These are phyloP conservation scores for Cephus rjabovi DNA, from an alignment of 2,888 invertebrate species.

Conservation along the genomic window DNA sequence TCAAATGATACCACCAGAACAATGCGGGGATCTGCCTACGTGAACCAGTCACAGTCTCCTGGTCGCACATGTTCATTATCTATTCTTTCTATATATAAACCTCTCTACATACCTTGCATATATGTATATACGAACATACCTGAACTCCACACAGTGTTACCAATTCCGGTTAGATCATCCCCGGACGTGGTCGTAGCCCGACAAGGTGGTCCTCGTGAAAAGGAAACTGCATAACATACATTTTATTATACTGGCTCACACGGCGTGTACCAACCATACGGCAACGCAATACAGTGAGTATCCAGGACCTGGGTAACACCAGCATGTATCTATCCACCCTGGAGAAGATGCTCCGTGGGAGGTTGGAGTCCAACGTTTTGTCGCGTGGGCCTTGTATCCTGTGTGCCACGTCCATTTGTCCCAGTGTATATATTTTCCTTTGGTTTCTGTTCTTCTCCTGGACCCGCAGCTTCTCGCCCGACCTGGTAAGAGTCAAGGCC, in stretches of 20 bases:
- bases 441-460: slow-evolving; percentile 23
- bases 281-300: background rate
- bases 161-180: slow-evolving; percentile 34
- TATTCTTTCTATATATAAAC: background rate
- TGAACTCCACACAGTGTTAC: slow-evolving; percentile 15
- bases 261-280: background rate
- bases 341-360: slow-evolving; percentile 46
- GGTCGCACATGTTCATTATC: background rate
- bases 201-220: slow-evolving; percentile 51
- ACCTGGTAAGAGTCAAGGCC: slow-evolving; percentile 14
- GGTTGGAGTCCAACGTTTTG: slow-evolving; percentile 38
- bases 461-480: slow-evolving; percentile 32
- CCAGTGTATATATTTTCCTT: slow-evolving; percentile 31
- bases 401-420: slow-evolving; percentile 46
- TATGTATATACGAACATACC: background rate
- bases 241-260: slow-evolving; percentile 40
- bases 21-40: background rate
- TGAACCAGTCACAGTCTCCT: background rate
- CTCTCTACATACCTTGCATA: background rate
- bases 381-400: slow-evolving; percentile 30
- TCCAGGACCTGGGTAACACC: background rate
- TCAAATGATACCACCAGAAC: background rate
- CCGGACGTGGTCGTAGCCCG: slow-evolving; percentile 31
- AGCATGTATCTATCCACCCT: background rate
- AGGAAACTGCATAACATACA: slow-evolving; percentile 46